These are phyloP conservation scores for Rhabdophis nuchalis DNA, from an alignment of 2,797 vertebrate genomes.

Conservation along the genomic window DNA sequence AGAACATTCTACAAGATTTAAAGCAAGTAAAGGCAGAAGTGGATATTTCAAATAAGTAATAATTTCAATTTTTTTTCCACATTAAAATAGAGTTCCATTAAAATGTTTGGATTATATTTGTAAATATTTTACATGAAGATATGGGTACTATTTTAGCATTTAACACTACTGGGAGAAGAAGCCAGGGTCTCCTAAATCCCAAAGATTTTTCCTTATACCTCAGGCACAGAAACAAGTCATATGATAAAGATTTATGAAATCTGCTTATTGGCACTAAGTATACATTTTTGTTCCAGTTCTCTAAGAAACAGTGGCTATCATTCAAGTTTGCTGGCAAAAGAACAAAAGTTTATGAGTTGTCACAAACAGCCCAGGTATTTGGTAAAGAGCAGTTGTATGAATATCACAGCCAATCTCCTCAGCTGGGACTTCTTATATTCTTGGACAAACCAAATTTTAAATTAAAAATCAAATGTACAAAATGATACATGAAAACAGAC, in stretches of 20 bases:
- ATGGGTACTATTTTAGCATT: not conserved
- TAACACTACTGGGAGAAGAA: not conserved
- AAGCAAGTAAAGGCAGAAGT: not conserved
- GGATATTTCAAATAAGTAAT: not conserved
- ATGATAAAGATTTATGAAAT: not conserved
- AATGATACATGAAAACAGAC: not conserved
- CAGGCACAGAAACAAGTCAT: not conserved
- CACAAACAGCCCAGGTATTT: no score
- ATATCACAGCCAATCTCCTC: not conserved
- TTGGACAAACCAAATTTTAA: not conserved
- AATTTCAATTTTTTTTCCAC: not conserved
- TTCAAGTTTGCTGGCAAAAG: not conserved
- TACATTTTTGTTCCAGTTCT: not conserved
- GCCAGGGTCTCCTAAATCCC: not conserved
- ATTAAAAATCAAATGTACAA: not conserved
- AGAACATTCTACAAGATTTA: not conserved
- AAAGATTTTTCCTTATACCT: not conserved
- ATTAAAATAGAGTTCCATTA: not conserved
- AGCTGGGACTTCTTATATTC: not conserved
- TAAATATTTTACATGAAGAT: not conserved
- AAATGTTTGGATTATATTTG: not conserved
- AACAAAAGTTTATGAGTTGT: not conserved
- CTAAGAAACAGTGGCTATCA: not conserved
- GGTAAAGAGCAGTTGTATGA: not conserved
- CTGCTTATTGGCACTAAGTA: not conserved